These are phyloP conservation scores for Drosophila emarginata DNA, from an alignment of 2,888 invertebrate genomes.

Conservation along the genomic window DNA sequence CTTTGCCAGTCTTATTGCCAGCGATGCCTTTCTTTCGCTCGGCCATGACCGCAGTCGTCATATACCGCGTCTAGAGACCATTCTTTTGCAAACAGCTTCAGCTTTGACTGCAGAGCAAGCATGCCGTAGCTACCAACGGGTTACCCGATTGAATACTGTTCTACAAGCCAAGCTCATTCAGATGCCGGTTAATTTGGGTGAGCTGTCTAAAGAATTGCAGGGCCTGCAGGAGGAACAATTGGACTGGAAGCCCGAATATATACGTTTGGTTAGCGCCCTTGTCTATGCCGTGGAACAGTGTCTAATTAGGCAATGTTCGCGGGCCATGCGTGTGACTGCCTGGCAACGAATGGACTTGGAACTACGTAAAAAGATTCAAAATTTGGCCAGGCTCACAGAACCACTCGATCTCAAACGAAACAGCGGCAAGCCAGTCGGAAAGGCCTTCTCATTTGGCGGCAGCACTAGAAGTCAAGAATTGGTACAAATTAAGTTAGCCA, in stretches of 20 bases:
- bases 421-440: conserved; percentile 74
- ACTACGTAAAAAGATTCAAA: conserved; percentile 86
- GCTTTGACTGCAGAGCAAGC: conserved; percentile 91
- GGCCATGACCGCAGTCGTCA: conserved; percentile 89
- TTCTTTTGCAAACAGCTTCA: conserved; percentile 90
- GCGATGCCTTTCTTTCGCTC: conserved; percentile 86
- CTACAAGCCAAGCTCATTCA: conserved; percentile 82
- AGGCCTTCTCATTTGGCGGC: conserved; percentile 81
- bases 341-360: conserved; percentile 87
- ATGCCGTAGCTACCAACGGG: conserved; percentile 88
- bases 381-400: conserved; percentile 84
- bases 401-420: conserved; percentile 79
- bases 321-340: conserved; percentile 86
- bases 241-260: conserved; percentile 84
- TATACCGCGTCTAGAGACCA: conserved; percentile 89
- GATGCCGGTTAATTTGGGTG: conserved; percentile 80
- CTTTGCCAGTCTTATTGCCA: conserved; percentile 89
- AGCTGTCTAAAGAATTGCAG: conserved; percentile 80
- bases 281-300: conserved; percentile 88
- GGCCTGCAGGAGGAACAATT: conserved; percentile 82
- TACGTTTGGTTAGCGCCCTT: conserved; percentile 86
- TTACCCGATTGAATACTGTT: conserved; percentile 81
- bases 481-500: conserved; percentile 82
- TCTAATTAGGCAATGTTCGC: conserved; percentile 87
- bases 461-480: conserved; percentile 82